A percentile compares a stretch with the other conserved stretches of the same genome.
Conservation (phyloP, 2,113 vertebrate species). For the Heterochromis multidens region DNA sequence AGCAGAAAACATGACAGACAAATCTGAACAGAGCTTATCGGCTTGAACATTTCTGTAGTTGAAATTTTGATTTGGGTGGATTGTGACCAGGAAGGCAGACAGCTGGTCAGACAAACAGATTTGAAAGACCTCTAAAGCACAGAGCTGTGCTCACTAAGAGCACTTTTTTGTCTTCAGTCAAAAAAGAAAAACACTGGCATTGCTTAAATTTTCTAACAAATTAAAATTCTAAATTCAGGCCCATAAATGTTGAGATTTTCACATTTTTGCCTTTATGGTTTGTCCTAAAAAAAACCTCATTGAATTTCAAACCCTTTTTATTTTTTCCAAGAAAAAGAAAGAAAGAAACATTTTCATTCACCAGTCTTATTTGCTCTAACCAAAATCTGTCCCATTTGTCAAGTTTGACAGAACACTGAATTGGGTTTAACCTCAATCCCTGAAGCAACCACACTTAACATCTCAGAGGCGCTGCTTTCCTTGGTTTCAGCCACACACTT, state of each 20-base stretch:
- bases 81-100: constrained; percentile 25
- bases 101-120: constrained; percentile 46
- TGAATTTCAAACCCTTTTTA: not conserved
- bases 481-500: constrained; percentile 37
- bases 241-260: not conserved
- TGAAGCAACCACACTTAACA: constrained; percentile 5
- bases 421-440: constrained; percentile 24
- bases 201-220: not conserved
- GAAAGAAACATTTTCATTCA: not conserved
- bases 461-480: constrained; percentile 32
- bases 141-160: constrained; percentile 8
- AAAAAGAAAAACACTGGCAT: not conserved
- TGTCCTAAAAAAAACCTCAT: not conserved
- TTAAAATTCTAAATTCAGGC: not conserved
- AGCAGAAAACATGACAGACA: constrained; percentile 32
- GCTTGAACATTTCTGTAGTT: constrained; percentile 28
- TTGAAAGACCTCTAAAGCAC: constrained; percentile 21
- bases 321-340: not conserved
- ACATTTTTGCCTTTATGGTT: not conserved
- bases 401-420: constrained; percentile 35
- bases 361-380: not conserved
- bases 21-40: constrained; percentile 38
- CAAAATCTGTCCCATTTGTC: constrained; percentile 34
- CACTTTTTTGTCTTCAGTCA: constrained; percentile 26
- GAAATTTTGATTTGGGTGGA: constrained; percentile 24